Base-by-base conservation (phyloP, 2,797 vertebrate species). In the Peromyscus nudipes region DNA sequence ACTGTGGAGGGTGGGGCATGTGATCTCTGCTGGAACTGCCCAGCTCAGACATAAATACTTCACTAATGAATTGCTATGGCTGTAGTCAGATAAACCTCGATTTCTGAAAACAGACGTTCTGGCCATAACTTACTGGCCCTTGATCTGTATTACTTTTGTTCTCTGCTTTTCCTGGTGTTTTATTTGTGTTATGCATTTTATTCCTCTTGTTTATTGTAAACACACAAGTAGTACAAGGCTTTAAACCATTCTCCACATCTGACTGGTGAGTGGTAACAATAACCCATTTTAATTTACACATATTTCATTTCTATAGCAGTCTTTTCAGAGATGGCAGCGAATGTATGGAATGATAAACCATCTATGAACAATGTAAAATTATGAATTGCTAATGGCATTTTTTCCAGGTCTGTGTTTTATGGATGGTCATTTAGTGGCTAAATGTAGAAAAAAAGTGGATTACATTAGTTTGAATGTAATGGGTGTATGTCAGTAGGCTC, bases 21-120 rank as follows among this genome's bases (percentile, higher is more conserved):
- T 57, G 17, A 21, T 95, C 31, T 92, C 43, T 77, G 8, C 84
- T 88, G 34, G 40, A 83, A 34, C 71, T 84, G 11, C 37, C 87
- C 46, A 83, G 9, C 25, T 89, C 19, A 87, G n/a, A 43, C 31
- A 52, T 90, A 71, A 90, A 84, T 60, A 87, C 23, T 80, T 75
- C 67, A 65, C 37, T 90, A 89, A 40, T 49, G 19, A 79, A 49
- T 83, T 82, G 37, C 3, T 77, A 2, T 76, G 69, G 23, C 40
- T 69, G 7, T 91, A 31, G 89, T 95, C 62, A 95, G 85, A 93
- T 91, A 89, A 91, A 81, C 73, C 55, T 92, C 84, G 82, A 34
- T 60, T 80, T 91, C 79, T 19, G 27, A 94, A 92, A 95, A 85
- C 55, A 60, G 80, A 69, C 31, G 71, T 88, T 73, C n/a, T 69